phyloP scores from a whole-genome alignment of 2,888 invertebrate genomes.

The Malacosoma neustria region DNA sequence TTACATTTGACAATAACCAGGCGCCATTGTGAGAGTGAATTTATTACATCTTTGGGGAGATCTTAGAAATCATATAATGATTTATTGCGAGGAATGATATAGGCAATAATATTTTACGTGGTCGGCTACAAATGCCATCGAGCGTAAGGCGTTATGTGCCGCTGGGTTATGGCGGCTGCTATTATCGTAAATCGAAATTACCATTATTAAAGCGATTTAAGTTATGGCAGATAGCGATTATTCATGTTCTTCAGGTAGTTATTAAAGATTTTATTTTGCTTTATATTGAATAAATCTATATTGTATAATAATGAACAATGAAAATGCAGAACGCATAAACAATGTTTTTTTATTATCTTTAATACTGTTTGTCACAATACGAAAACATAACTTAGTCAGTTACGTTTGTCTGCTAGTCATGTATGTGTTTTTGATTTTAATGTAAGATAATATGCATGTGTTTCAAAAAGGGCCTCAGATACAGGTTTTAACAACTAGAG shows the following conservation, averaged over 20 bases:
- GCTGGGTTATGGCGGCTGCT: constrained; percentile 22
- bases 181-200: constrained; percentile 51
- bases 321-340: background rate
- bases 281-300: background rate
- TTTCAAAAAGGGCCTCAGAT: too few species aligned
- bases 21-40: background rate
- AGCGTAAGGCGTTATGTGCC: constrained; percentile 23
- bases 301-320: background rate
- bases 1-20: background rate
- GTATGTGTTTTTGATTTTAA: too few species aligned
- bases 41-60: background rate
- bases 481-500: too few species aligned
- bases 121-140: constrained; percentile 12
- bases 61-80: background rate
- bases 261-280: background rate
- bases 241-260: background rate
- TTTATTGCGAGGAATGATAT: background rate
- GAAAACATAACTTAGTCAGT: too few species aligned
- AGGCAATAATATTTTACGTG: constrained; percentile 1
- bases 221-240: constrained; percentile 15
- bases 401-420: too few species aligned
- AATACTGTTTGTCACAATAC: too few species aligned
- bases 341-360: too few species aligned
- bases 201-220: constrained; percentile 23
- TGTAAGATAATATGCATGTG: too few species aligned